Evolutionary conservation across 2,888 invertebrate species (phyloP), one percentile per base, ranked within the genome.

Genomic region (Ophion costatus): DNA sequence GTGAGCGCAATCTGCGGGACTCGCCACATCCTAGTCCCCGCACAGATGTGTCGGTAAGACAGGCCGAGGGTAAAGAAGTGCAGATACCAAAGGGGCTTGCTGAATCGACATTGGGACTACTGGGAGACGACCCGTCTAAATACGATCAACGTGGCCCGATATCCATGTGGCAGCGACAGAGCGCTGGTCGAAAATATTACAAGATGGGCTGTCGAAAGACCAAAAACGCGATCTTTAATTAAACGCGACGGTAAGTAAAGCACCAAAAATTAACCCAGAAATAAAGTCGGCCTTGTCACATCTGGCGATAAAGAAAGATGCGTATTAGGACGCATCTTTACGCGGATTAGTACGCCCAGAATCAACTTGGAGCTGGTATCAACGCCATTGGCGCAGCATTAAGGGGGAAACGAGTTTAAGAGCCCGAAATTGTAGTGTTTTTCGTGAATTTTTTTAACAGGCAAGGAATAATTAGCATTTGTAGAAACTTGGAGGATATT

Each of bases 131-230:
- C 24, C 24, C 24, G 24, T 24, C 24, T 24, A 24, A 24, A 24
- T 42, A 81, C 14, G 74, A 78, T 51, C 69, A 86, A 71, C 11
- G 9, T 7, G 80, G 14, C 81, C 75, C 9, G 86, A 86, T 57
- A 86, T 86, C 17, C 83, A 86, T 56, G 0, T 81, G 33, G 81
- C 81, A 56, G 83, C 83, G 11, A 78, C 81, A 11, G 83, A 83
- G 61, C 80, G 86, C 22, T 86, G 79, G 81, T n/a, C 14, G 14
- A 86, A 79, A 66, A 83, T 86, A 38, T 75, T 86, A n/a, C 81
- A 24, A 56, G 61, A 83, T 38, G 81, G 79, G 14, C 42, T 83
- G 11, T 67, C 85, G 67, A 85, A 75, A 69, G 85, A 85, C 1
- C 80, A 61, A 67, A 83, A 77, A 63, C 63, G 71, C 20, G 76